Conservation (phyloP, 2,888 invertebrate species). For the Amblyjoppa proteus region DNA sequence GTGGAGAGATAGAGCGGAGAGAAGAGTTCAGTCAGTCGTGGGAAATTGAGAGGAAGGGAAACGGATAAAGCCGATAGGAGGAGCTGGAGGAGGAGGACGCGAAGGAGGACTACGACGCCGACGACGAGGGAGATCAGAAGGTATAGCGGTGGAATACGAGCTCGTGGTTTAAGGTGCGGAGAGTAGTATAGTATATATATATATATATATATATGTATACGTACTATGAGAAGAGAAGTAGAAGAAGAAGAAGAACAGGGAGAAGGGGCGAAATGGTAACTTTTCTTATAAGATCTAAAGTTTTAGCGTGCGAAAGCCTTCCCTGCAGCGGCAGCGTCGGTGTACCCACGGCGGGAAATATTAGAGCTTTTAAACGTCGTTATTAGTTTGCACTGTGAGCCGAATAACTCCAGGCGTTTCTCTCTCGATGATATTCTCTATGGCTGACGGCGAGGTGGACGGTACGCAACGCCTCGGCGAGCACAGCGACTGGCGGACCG, state of each 20-base stretch:
- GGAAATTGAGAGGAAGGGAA: slow-evolving; percentile 31
- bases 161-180: slow-evolving; percentile 19
- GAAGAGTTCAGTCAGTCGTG: slow-evolving; percentile 35
- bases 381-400: slow-evolving; percentile 81
- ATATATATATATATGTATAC: slow-evolving; percentile 29
- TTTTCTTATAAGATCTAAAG: slow-evolving; percentile 83
- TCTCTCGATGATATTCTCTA: slow-evolving; percentile 61
- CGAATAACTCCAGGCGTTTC: slow-evolving; percentile 77
- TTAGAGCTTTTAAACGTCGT: slow-evolving; percentile 82
- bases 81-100: slow-evolving; percentile 7
- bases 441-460: slow-evolving; percentile 46
- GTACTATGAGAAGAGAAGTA: slow-evolving; percentile 30
- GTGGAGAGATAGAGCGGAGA: not conserved
- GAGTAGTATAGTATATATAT: slow-evolving; percentile 27
- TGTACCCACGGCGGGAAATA: slow-evolving; percentile 77
- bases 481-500: slow-evolving; percentile 32
- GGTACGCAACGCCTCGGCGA: slow-evolving; percentile 38
- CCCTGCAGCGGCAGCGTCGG: slow-evolving; percentile 65
- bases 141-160: slow-evolving; percentile 48
- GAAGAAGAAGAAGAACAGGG: slow-evolving; percentile 74
- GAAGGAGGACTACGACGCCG: slow-evolving; percentile 16
- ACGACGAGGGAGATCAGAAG: slow-evolving; percentile 43
- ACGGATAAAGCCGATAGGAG: slow-evolving; percentile 20
- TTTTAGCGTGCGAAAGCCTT: slow-evolving; percentile 80
- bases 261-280: slow-evolving; percentile 78